Evolutionary conservation across 2,113 vertebrate species (phyloP).

Genomic region (Numida meleagris): DNA sequence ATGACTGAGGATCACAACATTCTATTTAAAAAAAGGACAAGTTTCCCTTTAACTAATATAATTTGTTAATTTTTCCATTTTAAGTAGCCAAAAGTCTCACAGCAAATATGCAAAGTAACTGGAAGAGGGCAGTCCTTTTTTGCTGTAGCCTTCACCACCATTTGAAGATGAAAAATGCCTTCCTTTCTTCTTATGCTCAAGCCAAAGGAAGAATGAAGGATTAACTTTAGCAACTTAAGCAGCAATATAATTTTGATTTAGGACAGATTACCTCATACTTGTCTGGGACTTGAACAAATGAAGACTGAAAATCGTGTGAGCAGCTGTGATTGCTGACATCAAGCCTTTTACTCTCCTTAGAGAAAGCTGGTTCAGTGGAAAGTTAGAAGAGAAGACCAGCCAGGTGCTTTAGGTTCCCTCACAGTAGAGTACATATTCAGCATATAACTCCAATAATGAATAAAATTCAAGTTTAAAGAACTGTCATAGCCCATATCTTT

Average conservation of each 20-base stretch:
- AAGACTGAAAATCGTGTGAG: conserved; percentile 42
- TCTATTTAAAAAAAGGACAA: background rate
- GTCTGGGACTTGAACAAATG: conserved; percentile 53
- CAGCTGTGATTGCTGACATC: conserved; percentile 54
- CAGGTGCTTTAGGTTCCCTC: background rate
- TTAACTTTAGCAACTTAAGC: background rate
- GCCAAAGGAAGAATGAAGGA: conserved; percentile 18
- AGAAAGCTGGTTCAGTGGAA: conserved; percentile 6
- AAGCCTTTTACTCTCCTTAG: conserved; percentile 1
- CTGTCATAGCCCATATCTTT: background rate
- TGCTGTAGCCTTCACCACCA: background rate
- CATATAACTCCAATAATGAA: background rate
- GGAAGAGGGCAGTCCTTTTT: background rate
- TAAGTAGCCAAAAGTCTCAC: background rate
- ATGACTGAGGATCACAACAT: background rate
- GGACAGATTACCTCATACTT: conserved; percentile 58
- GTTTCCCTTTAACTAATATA: background rate
- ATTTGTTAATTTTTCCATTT: background rate
- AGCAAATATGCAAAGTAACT: background rate
- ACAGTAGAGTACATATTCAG: background rate
- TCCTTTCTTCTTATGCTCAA: background rate
- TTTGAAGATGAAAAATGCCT: background rate
- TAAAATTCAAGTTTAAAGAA: background rate
- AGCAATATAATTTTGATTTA: conserved; percentile 44
- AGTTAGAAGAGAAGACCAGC: background rate